Conservation (phyloP, 2,797 vertebrate genomes). For the Rousettus madagascariensis region DNA sequence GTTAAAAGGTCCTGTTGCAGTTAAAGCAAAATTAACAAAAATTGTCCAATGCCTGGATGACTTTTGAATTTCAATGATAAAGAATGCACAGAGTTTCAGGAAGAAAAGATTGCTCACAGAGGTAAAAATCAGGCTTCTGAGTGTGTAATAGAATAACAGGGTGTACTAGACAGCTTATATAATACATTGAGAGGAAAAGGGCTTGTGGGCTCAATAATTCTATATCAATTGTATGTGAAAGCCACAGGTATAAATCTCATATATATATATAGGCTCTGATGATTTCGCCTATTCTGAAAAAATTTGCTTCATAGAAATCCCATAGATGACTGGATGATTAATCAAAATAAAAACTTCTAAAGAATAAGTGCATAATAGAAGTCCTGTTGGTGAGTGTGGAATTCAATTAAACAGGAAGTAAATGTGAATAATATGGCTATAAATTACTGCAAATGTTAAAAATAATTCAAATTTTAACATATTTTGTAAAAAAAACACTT, state of each 20-base stretch:
- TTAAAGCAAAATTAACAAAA: slow-evolving; percentile 27
- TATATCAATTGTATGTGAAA: not conserved
- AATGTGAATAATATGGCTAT: not conserved
- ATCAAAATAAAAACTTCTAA: not conserved
- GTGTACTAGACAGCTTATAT: not conserved
- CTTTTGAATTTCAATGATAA: slow-evolving; percentile 22
- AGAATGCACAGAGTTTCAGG: not conserved
- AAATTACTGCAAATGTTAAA: not conserved
- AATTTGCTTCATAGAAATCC: not conserved
- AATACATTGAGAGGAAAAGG: not conserved
- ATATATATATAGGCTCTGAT: not conserved
- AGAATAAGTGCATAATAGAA: not conserved
- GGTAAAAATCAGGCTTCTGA: not conserved
- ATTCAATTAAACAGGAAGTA: not conserved
- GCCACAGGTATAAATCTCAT: not conserved
- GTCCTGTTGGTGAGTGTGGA: not conserved
- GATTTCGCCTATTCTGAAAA: not conserved
- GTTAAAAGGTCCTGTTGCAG: not conserved
- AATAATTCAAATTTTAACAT: not conserved
- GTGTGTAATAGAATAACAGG: not conserved
- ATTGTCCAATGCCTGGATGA: not conserved
- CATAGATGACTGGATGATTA: not conserved
- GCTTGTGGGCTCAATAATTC: not conserved
- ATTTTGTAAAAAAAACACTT: not conserved
- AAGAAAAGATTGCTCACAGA: not conserved